phyloP scores from a whole-genome alignment of 2,113 vertebrate genomes.

The Sclerurus mexicanus region DNA sequence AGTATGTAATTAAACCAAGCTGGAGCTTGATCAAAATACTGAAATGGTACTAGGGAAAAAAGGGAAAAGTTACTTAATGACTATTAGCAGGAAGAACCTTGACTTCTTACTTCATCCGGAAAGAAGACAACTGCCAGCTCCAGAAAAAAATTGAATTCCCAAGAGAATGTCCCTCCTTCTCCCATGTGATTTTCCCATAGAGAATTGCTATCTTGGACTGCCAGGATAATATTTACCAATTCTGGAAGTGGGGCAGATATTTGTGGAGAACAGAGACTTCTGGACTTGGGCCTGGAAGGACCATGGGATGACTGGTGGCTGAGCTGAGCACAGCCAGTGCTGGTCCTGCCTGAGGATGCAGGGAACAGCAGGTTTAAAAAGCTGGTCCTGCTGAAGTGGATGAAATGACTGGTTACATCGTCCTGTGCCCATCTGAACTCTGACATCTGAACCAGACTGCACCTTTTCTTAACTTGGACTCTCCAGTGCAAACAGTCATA shows the following conservation, averaged over 20 bases:
- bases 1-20: constrained; percentile 58
- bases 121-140: neutral
- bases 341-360: neutral
- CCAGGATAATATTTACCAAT: neutral
- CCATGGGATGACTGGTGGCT: neutral
- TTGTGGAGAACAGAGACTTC: neutral
- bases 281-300: neutral
- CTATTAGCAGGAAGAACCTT: constrained; percentile 17
- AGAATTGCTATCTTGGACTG: neutral
- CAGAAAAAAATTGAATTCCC: neutral
- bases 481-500: neutral
- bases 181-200: neutral
- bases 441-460: neutral
- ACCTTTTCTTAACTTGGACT: neutral
- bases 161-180: neutral
- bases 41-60: constrained; percentile 26
- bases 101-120: neutral
- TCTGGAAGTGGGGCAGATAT: neutral
- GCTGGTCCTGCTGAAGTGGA: neutral
- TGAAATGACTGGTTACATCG: neutral
- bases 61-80: neutral
- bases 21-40: constrained; percentile 55
- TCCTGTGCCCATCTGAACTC: neutral
- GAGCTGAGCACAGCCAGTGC: neutral
- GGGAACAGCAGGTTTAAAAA: neutral